Conservation (phyloP, 2,888 invertebrate genomes). For the Tuta absoluta region DNA sequence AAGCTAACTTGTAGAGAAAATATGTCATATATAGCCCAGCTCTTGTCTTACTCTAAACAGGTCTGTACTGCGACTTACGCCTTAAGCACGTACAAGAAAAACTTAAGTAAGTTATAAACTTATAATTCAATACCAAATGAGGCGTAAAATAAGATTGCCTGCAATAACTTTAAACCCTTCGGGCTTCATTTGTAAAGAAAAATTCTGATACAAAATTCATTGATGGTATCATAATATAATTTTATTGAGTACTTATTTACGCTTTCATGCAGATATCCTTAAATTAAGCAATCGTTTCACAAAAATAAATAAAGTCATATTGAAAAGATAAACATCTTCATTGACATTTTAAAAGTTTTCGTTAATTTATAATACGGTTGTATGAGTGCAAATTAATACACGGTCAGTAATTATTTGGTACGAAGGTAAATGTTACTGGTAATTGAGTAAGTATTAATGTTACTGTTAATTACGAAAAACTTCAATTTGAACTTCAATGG, state of each 20-base stretch:
- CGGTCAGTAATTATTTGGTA: conserved; percentile 20
- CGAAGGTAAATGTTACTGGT: conserved; percentile 19
- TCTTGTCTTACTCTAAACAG: no score
- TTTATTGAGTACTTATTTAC: conserved; percentile 19
- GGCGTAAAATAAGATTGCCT: not conserved
- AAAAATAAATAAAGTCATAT: conserved; percentile 21
- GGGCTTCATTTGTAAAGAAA: not conserved
- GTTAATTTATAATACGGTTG: conserved; percentile 21
- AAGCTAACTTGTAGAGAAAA: no score
- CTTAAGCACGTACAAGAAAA: not conserved
- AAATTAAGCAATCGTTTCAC: conserved; percentile 8
- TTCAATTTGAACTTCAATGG: not conserved
- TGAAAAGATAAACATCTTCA: conserved; percentile 22
- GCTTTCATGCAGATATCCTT: conserved; percentile 6
- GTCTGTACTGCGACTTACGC: not conserved
- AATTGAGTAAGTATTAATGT: no score
- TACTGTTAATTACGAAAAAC: conserved; percentile 15
- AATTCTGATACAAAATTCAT: not conserved
- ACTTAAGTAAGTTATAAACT: not conserved
- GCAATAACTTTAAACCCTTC: not conserved
- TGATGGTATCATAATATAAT: conserved; percentile 14
- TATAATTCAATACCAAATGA: conserved; percentile 4
- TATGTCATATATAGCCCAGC: no score
- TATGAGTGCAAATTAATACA: conserved; percentile 1
- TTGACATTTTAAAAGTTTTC: conserved; percentile 17